Conservation (phyloP, 2,113 vertebrate species). For the Phocoena phocoena region DNA sequence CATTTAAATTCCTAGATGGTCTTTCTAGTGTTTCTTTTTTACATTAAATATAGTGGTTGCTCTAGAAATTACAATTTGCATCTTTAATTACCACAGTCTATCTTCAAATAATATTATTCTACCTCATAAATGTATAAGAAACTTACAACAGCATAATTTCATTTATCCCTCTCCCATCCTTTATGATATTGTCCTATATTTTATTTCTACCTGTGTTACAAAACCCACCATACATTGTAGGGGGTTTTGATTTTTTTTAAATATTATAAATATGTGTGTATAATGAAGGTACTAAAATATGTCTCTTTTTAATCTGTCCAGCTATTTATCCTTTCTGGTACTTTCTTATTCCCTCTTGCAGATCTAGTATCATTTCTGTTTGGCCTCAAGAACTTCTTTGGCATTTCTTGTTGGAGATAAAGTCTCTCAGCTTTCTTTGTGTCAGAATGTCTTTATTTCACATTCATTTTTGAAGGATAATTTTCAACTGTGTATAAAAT, state of each 20-base stretch:
- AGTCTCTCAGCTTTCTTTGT: not conserved
- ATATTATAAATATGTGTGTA: not conserved
- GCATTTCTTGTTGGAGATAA: not conserved
- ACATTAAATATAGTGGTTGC: not conserved
- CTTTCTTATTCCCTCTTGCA: not conserved
- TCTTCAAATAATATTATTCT: slow-evolving; percentile 30
- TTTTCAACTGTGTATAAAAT: slow-evolving; percentile 28
- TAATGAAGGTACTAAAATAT: not conserved
- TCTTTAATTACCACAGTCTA: not conserved
- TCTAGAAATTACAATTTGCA: not conserved
- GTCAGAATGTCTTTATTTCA: slow-evolving; percentile 26
- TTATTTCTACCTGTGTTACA: not conserved
- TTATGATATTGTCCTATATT: not conserved
- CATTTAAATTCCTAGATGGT: not conserved
- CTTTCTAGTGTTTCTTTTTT: slow-evolving; percentile 35
- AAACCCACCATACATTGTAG: not conserved
- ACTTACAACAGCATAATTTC: not conserved
- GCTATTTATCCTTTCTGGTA: not conserved
- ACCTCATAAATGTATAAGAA: not conserved
- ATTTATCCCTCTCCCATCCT: not conserved
- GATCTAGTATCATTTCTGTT: slow-evolving; percentile 4
- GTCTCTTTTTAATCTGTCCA: not conserved
- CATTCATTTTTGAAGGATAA: not conserved
- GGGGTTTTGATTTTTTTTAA: not conserved
- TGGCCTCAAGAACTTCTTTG: not conserved